Conservation (phyloP, 2,797 vertebrate species). For the Rhodeus uyekii region DNA sequence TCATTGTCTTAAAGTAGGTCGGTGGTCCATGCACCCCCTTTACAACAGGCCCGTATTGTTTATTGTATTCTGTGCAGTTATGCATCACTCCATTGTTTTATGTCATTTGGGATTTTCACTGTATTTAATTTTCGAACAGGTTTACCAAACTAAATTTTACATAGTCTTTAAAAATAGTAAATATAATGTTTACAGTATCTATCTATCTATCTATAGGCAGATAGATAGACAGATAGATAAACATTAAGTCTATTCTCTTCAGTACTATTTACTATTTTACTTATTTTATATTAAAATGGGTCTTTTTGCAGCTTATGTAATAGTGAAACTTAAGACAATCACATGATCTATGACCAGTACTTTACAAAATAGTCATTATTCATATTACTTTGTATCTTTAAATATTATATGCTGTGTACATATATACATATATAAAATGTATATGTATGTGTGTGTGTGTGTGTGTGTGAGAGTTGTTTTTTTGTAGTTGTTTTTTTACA, state of each 20-base stretch:
- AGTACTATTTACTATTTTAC: not conserved
- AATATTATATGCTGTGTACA: slow-evolving; percentile 18
- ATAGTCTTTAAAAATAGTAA: not conserved
- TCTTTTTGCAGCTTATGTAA: not conserved
- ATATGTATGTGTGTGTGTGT: too few species aligned
- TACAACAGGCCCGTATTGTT: not conserved
- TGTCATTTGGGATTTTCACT: not conserved
- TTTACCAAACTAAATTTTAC: not conserved
- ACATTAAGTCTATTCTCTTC: not conserved
- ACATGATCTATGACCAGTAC: not conserved
- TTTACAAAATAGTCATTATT: not conserved
- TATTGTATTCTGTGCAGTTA: slow-evolving; percentile 12
- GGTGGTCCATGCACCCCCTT: not conserved
- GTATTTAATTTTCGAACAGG: not conserved
- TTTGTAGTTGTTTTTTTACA: slow-evolving; percentile 36
- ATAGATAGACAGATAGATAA: too few species aligned
- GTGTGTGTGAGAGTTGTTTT: not conserved
- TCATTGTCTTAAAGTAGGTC: slow-evolving; percentile 14
- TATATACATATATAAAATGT: not conserved
- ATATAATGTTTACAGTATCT: not conserved
- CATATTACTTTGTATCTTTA: not conserved
- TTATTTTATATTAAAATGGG: not conserved
- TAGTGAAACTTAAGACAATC: not conserved
- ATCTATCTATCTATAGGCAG: too few species aligned
- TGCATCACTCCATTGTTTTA: not conserved